Percentiles rank a stretch among this genome's conserved stretches.
Evolutionary conservation across 2,797 vertebrate species (phyloP).

Genomic region (Pipistrellus kuhlii): DNA sequence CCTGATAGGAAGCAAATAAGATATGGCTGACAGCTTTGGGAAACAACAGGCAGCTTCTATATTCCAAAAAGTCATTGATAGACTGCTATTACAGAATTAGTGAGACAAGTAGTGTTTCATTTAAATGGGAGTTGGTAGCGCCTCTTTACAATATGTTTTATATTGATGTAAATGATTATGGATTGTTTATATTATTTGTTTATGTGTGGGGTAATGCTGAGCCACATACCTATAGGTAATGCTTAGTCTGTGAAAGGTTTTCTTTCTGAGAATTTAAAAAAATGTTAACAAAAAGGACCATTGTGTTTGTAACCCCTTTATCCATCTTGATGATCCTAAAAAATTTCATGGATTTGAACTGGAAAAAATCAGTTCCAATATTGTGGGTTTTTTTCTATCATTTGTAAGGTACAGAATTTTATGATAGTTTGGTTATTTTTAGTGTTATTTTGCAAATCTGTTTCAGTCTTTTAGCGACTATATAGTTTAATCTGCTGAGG

Average conservation of each 20-base stretch:
- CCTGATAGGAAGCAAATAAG: not conserved
- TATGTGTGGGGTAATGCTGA: not conserved
- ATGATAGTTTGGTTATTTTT: no score
- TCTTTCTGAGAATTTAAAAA: not conserved
- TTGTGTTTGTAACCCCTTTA: not conserved
- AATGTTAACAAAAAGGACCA: not conserved
- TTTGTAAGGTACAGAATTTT: not conserved
- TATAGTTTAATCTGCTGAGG: not conserved
- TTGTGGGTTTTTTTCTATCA: not conserved
- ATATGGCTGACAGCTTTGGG: accelerated
- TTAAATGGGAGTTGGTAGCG: not conserved
- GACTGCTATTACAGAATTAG: not conserved
- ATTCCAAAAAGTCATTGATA: accelerated
- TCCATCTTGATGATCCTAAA: not conserved
- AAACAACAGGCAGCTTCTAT: not conserved
- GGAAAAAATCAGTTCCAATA: not conserved
- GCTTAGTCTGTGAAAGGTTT: not conserved
- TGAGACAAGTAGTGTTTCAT: not conserved
- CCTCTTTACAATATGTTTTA: not conserved
- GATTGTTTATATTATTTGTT: not conserved
- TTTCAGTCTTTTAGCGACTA: accelerated
- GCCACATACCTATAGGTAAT: not conserved
- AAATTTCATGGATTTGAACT: not conserved
- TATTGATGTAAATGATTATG: not conserved
- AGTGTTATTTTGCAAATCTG: not conserved